Evolutionary conservation across 2,888 invertebrate genomes (phyloP), one percentile per base, ranked within the genome.

Genomic region (Xestia ashworthii): DNA sequence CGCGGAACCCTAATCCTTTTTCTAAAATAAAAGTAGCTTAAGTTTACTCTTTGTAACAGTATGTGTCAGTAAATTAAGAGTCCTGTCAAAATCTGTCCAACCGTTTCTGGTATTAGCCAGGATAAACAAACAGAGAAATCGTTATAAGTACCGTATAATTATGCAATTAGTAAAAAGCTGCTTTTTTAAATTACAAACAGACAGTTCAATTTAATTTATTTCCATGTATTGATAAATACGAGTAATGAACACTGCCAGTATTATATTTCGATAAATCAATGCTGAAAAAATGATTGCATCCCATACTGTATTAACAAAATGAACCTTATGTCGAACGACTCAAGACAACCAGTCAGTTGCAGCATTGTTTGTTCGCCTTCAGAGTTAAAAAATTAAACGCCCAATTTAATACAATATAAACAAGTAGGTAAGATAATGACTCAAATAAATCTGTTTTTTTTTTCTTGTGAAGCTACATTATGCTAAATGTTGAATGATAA

Each of bases 401-500:
- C 62, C 64, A 73, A 65, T 80, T 67, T 65, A 71, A 72, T 6
- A 74, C 66, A 70, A 78, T 71, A 60, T 65, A 68, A 65, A 74
- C 65, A 60, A 55, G 78, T 62, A 66, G 44, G 50, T 53, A 60
- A 68, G 76, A 68, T 78, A 78, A 83, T 73, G 66, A 71, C 68
- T 74, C 62, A 78, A 81, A 72, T 81, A 75, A 80, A 86, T 76
- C 48, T 55, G 44, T 74, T 75, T 81, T 77, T 81, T 77, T 83
- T 85, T 80, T 85, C 77, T 78, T 76, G 73, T 74, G 76, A 85
- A 89, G 85, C 84, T 84, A 86, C 82, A 82, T 84, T 82, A 78
- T 81, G 71, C 81, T 82, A 81, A 86, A 82, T 82, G 86, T 78
- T 88, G 76, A 85, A 89, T 90, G 93, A 93, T 93, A 94, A 92